Conservation (phyloP, 2,888 invertebrate species). For the Nemotelus pantherinus region DNA sequence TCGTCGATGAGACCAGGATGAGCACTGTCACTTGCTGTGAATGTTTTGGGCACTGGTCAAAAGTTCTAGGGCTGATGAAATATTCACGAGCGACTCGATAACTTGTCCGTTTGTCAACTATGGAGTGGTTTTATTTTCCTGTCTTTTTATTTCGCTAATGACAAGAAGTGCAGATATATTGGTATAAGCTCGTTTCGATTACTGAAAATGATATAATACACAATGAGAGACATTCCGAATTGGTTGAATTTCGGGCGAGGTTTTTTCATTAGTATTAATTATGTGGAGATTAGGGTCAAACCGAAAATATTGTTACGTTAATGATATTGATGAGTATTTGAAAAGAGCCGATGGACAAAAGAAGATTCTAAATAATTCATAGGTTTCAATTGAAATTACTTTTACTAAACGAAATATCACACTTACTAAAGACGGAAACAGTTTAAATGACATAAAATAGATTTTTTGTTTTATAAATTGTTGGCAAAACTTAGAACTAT, state of each 20-base stretch:
- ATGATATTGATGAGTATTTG: no score
- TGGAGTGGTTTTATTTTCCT: slow-evolving; percentile 19
- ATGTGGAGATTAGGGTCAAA: slow-evolving; percentile 16
- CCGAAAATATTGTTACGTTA: slow-evolving; percentile 15
- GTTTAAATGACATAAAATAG: no score
- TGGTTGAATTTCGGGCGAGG: slow-evolving; percentile 4
- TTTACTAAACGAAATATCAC: no score
- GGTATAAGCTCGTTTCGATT: slow-evolving; percentile 18
- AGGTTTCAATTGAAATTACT: no score
- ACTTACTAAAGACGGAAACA: no score
- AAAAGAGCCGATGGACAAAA: no score
- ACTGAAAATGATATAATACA: slow-evolving; percentile 30
- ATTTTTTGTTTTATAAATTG: no score
- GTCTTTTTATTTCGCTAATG: slow-evolving; percentile 27
- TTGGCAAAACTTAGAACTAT: no score
- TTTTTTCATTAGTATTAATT: slow-evolving; percentile 30
- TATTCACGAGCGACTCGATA: slow-evolving; percentile 46
- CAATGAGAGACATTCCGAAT: slow-evolving; percentile 34
- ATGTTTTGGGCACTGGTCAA: slow-evolving; percentile 47
- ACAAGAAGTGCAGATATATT: slow-evolving; percentile 31
- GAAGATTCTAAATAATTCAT: no score
- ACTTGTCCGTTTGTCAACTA: slow-evolving; percentile 29
- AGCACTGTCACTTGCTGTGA: slow-evolving; percentile 37
- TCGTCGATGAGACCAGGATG: slow-evolving; percentile 28
- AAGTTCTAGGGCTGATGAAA: slow-evolving; percentile 44